These are phyloP conservation scores for Pseudorectes ferrugineus DNA, from an alignment of 2,113 vertebrate genomes.

Conservation along the genomic window DNA sequence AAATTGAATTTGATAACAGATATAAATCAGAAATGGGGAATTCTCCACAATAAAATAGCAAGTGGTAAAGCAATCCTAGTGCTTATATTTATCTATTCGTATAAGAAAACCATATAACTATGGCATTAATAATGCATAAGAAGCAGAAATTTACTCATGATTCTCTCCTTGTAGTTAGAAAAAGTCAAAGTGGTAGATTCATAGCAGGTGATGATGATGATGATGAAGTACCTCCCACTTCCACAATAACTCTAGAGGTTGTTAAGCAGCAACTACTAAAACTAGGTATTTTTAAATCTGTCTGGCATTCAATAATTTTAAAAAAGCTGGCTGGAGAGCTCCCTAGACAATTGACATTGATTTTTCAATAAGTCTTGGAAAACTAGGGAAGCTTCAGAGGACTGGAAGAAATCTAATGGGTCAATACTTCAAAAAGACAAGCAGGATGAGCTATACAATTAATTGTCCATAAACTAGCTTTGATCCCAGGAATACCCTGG, in stretches of 20 bases:
- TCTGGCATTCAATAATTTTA: conserved; percentile 10
- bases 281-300: background rate
- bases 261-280: background rate
- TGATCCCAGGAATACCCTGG: background rate
- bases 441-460: background rate
- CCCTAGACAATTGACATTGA: conserved; percentile 17
- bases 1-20: background rate
- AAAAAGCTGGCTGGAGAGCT: background rate
- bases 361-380: conserved; percentile 37
- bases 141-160: background rate
- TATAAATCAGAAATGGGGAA: background rate
- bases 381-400: background rate
- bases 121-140: background rate
- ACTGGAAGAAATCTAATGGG: background rate
- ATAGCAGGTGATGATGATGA: background rate
- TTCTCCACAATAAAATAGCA: background rate
- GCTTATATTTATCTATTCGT: background rate
- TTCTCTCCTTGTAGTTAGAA: background rate
- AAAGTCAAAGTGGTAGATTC: background rate
- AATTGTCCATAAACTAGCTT: background rate
- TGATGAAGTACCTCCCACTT: background rate
- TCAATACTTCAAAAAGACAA: conserved; percentile 6
- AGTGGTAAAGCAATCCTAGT: background rate
- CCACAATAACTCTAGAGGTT: background rate
- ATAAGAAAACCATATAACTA: background rate